Base-by-base conservation (phyloP, 2,797 vertebrate genomes). In the Lophius americanus region DNA sequence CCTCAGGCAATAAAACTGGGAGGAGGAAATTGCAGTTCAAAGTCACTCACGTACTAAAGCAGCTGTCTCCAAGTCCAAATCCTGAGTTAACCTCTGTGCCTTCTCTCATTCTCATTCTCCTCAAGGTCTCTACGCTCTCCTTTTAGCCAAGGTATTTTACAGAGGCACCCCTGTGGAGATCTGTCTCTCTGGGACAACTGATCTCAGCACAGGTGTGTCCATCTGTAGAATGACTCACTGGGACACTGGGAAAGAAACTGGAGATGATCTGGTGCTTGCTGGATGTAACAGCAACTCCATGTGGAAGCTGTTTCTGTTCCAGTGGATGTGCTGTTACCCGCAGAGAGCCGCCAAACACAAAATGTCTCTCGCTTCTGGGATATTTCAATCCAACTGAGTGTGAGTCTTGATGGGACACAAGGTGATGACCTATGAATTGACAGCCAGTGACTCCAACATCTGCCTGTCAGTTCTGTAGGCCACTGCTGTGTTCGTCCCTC, bases 231-330 rank as follows among this genome's bases (percentile, higher is more conserved):
- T n/a, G 52, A 44, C 9, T 14, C 23, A 23, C 23, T 23, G 23
- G 23, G 23, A 23, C 23, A 23, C 23, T 23, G 3, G 32, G 38
- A 52, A 43, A 23, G 12, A 0, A 13, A 35, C 39, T 6, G 68
- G 13, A 48, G 60, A 3, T 42, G 1, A 48, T 44, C 37, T 66
- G 93, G 92, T 88, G 83, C 82, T 94, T 36, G 79, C 94, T 94
- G 93, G 83, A 76, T 96, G 96, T 96, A 96, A 96, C 96, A 96
- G 96, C 96, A 96, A 96, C 96, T 96, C 96, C 96, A 96, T 96
- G 95, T 96, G 96, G 96, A 96, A 96, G 85, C 70, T 81, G 49
- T 65, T 55, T 58, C 5, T 47, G 68, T 95, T 96, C 96, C 96
- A 95, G 92, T 96, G 96, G 96, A 94, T 91, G 81, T 94, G 95